Evolutionary conservation across 2,888 invertebrate genomes (phyloP).

Genomic region (Meghimatium bilineatum): DNA sequence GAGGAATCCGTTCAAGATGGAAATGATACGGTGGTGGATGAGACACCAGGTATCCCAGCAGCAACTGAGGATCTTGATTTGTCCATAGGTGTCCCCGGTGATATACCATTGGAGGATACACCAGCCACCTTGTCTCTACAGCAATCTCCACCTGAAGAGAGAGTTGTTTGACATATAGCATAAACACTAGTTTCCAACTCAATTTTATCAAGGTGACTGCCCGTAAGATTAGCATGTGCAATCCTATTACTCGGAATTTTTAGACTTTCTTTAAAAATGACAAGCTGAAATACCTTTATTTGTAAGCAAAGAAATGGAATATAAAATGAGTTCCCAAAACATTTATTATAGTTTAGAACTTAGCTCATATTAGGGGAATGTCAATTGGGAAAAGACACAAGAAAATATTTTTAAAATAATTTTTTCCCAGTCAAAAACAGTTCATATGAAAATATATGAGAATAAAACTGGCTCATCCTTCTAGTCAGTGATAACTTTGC

Average conservation of each 20-base stretch:
- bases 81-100: conserved; percentile 16
- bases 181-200: conserved; percentile 31
- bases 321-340: no score
- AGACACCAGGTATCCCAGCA: conserved; percentile 38
- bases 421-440: no score
- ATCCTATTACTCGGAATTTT: not conserved
- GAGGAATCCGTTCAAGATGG: conserved; percentile 50
- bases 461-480: no score
- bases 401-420: no score
- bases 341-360: no score
- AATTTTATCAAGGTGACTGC: conserved; percentile 32
- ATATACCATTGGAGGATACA: not conserved
- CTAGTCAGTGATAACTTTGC: not conserved
- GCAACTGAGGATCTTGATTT: conserved; percentile 49
- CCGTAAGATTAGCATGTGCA: not conserved
- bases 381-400: no score
- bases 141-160: conserved; percentile 49
- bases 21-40: conserved; percentile 36
- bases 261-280: no score
- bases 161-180: conserved; percentile 50
- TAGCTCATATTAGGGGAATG: no score
- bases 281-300: no score
- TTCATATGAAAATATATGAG: no score
- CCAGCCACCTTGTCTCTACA: conserved; percentile 39
- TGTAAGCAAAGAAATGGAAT: no score